Evolutionary conservation across 1,140 invertebrate genomes (phyloP).

Genomic region (Megalopta genalis): DNA sequence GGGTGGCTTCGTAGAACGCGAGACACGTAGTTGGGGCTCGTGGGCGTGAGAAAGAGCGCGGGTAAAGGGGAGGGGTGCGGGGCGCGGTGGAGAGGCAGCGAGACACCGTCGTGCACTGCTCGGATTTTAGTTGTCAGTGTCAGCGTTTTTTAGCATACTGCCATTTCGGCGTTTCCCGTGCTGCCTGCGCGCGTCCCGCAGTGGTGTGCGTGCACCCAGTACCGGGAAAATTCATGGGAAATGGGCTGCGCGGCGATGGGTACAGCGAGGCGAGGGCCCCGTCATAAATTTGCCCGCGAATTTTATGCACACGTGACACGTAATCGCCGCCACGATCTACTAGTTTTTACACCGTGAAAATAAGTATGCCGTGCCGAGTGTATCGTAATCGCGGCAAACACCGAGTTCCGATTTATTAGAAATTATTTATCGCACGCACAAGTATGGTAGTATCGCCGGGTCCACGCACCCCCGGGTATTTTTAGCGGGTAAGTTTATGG

Average conservation of each 20-base stretch:
- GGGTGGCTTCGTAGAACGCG: conserved; percentile 20
- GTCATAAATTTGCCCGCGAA: conserved; percentile 16
- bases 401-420: background rate
- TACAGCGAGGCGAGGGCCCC: background rate
- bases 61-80: too few species aligned
- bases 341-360: conserved; percentile 11
- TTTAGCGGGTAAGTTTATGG: too few species aligned
- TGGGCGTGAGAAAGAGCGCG: too few species aligned
- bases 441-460: too few species aligned
- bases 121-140: conserved; percentile 58
- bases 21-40: conserved; percentile 20
- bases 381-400: background rate
- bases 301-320: background rate
- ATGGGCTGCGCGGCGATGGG: conserved; percentile 1
- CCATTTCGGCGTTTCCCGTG: conserved; percentile 61
- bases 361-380: background rate
- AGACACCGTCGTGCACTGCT: conserved; percentile 41
- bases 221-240: conserved; percentile 23
- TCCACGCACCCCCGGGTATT: too few species aligned
- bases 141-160: conserved; percentile 68
- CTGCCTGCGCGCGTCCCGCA: conserved; percentile 34
- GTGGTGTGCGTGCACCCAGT: conserved; percentile 29
- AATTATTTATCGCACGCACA: conserved; percentile 27
- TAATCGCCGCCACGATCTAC: conserved; percentile 16
- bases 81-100: conserved; percentile 25